phyloP scores from a whole-genome alignment of 2,797 vertebrate species.

The Triplophysa yarkandensis region DNA sequence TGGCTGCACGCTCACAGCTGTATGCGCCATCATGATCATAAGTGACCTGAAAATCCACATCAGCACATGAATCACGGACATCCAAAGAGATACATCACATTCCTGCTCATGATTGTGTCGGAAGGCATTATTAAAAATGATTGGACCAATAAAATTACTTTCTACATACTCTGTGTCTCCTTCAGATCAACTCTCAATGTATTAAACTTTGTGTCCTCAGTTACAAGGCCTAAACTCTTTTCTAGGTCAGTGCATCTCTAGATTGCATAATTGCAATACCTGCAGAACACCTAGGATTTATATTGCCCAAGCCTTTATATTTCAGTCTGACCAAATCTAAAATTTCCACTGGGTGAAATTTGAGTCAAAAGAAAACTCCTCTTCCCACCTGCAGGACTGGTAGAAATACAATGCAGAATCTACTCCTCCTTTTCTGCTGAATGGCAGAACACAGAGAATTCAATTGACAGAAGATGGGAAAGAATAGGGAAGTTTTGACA shows the following conservation, averaged over 20 bases:
- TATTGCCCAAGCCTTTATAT: neutral
- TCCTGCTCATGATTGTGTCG: neutral
- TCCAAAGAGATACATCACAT: neutral
- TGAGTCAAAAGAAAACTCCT: conserved; percentile 5
- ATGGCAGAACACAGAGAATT: neutral
- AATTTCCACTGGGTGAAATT: neutral
- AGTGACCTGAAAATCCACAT: neutral
- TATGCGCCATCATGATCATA: conserved; percentile 3
- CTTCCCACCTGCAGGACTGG: neutral
- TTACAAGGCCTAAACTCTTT: neutral
- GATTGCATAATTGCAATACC: neutral
- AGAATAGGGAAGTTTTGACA: neutral
- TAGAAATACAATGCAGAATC: conserved; percentile 11
- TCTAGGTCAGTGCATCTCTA: neutral
- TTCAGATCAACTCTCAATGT: neutral
- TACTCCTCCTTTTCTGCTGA: neutral
- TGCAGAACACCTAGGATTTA: neutral
- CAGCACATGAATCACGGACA: neutral
- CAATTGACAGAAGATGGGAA: neutral
- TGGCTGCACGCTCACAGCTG: conserved; percentile 53
- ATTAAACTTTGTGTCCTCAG: neutral
- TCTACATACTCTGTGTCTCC: neutral
- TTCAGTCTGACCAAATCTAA: neutral
- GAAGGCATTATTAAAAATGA: too few relatives aligned
- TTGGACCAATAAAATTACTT: neutral